Base-by-base conservation (phyloP, 1,140 invertebrate species). In the Pseudoatta argentina region DNA sequence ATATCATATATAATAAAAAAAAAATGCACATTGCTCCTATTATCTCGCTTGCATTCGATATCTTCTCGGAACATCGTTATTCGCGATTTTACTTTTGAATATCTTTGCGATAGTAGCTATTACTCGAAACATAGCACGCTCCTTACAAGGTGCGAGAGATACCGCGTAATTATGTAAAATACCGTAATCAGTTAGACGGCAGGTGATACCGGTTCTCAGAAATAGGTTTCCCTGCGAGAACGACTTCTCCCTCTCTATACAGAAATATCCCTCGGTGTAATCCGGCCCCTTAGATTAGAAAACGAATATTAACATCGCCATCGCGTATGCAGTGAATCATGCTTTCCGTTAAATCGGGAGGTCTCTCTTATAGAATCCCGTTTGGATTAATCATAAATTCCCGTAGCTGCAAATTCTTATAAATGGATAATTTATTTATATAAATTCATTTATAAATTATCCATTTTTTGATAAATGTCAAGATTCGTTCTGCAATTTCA, bases 141-240 rank as follows among this genome's bases (percentile, higher is more conserved):
- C n/a, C 3, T 39, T 18, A 44, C 72, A 63, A 61, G 18, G 48
- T 66, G 44, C 21, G 61, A 64, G 44, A 66, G 48, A 30, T 77
- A 64, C 14, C n/a, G 24, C 72, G 21, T 77, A 77, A 85, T 78
- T 66, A 66, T 21, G 44, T 53, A 77, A 85, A 85, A 64, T 64
- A 85, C 61, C 48, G 51, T 66, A 78, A 85, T 85, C 82, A 78
- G 72, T 77, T 85, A n/a, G 61, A 16, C 59, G 30, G 61, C 48
- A 53, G 57, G 27, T 66, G 76, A 81, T 85, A 71, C 53, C 44
- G 69, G 55, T 86, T 82, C 24, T 73, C 12, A 16, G 67, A 82
- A 82, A 82, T 73, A 48, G 55, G 24, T 61, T 82, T 73, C 55
- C 24, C 53, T 48, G 44, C 34, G 51, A 44, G 53, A 48, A 81